Base-by-base conservation (phyloP, 2,888 invertebrate genomes). In the Oxystoma pomonae region DNA sequence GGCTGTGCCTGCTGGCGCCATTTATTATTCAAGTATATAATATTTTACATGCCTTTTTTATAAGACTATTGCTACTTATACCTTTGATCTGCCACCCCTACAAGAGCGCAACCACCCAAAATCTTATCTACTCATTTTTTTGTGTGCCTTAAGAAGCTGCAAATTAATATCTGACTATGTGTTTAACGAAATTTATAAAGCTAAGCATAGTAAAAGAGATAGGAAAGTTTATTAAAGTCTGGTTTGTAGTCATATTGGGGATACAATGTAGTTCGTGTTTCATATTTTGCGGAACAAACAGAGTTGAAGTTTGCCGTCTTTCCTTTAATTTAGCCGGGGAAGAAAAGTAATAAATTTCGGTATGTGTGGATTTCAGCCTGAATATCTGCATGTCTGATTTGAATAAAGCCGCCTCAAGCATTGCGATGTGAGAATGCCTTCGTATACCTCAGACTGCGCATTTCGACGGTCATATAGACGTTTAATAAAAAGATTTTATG, bases 221-320 rank as follows among this genome's bases (percentile, higher is more conserved):
- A n/a, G n/a, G n/a, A n/a, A n/a, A n/a, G 35, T 53, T 55, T 55
- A 16, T 20, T 20, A 59, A 59, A 55, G 55, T 62, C 18, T 53
- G 22, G 22, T 21, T 72, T 69, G 19, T 56, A 61, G 55, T 59
- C 55, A 22, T 20, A 53, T 20, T 7, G 21, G 53, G 12, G 20
- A 75, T 76, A 20, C 77, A 56, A 20, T 17, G 21, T 12, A 21
- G 52, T 61, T 52, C 17, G 52, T 55, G 49, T 50, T 60, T 53
- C 35, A 12, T 35, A 35, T 35, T 35, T 35, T 35, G 35, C 35
- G 35, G n/a, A 35, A 35, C 35, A 35, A 35, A 35, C 12, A 35
- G 35, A 35, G 35, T 35, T 35, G 35, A 35, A 35, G 35, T 35
- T 35, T 35, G 35, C 35, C 35, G 35, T 35, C 35, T 35, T 35